Conservation (phyloP, 2,888 invertebrate species). For the Oconnorella tubifera region DNA sequence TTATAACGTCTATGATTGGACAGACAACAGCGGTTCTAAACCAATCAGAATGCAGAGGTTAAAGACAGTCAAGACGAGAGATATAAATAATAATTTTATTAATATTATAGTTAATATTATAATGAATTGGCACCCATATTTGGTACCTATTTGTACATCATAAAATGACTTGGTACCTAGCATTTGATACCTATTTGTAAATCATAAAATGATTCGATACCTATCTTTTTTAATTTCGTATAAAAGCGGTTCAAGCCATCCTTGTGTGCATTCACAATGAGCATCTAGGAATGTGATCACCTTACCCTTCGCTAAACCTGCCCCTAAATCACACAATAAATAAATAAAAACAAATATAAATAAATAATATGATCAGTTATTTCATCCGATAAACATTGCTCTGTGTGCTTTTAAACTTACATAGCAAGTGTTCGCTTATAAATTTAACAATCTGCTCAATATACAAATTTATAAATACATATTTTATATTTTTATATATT, state of each 20-base stretch:
- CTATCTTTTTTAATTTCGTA: slow-evolving; percentile 84
- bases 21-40: slow-evolving; percentile 80
- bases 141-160: background rate
- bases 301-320: slow-evolving; percentile 64
- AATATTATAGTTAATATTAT: background rate
- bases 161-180: background rate
- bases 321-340: slow-evolving; percentile 42
- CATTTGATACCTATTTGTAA: background rate
- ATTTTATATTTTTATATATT: slow-evolving; percentile 15
- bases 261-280: slow-evolving; percentile 96
- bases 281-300: slow-evolving; percentile 94
- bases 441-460: slow-evolving; percentile 6
- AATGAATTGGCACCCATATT: background rate
- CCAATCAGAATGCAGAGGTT: too few relatives aligned
- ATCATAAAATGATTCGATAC: slow-evolving; percentile 46
- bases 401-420: too few relatives aligned
- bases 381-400: too few relatives aligned
- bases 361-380: background rate
- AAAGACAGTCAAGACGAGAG: too few relatives aligned
- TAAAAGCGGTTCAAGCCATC: slow-evolving; percentile 95
- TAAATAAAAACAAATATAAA: slow-evolving; percentile 3
- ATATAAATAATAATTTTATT: too few relatives aligned
- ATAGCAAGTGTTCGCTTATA: too few relatives aligned
- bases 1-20: slow-evolving; percentile 98
- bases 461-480: too few relatives aligned